Base-by-base conservation (phyloP, 1,140 invertebrate species). In the Drosophila arizonae region DNA sequence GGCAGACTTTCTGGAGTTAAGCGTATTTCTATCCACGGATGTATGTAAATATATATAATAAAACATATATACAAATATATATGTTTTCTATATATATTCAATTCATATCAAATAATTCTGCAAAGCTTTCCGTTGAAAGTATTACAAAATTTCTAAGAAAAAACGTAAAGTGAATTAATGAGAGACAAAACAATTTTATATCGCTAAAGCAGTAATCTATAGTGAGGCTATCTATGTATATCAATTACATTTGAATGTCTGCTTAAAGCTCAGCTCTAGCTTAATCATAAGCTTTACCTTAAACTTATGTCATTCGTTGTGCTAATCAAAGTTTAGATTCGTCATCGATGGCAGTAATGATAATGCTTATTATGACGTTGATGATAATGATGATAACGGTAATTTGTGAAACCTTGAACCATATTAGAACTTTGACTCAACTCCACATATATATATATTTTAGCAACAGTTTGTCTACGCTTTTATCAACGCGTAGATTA, bases 361-460 rank as follows among this genome's bases (percentile, higher is more conserved):
- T 55, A 43, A 60, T 36, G 57, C 56, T 64, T 33, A 64, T 55
- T 45, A 46, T 46, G 43, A 15, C 43, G 17, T 48, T 56, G 52
- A 62, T 51, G 51, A 51, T 70, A 39, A 64, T 50, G 61, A 65
- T 65, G 63, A 71, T 71, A 57, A 65, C 43, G 57, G 30, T 68
- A 72, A 72, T 73, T 69, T 45, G 36, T 17, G 21, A 66, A 61
- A 63, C 71, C 71, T 73, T 73, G 65, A 73, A 69, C 57, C 65
- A 73, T 39, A 62, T 73, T 69, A 62, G 45, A 43, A 62, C 21
- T 39, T 50, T 48, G 58, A 60, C 65, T 54, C 15, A 48, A 21
- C 43, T 10, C 5, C 30, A 55, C 11, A 50, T 15, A 51, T 17
- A 50, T 15, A 26, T 26, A 36, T 9, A 26, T 30, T 46, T 68